These are phyloP conservation scores for Toxotes jaculatrix DNA, from an alignment of 2,113 vertebrate genomes.

Conservation along the genomic window DNA sequence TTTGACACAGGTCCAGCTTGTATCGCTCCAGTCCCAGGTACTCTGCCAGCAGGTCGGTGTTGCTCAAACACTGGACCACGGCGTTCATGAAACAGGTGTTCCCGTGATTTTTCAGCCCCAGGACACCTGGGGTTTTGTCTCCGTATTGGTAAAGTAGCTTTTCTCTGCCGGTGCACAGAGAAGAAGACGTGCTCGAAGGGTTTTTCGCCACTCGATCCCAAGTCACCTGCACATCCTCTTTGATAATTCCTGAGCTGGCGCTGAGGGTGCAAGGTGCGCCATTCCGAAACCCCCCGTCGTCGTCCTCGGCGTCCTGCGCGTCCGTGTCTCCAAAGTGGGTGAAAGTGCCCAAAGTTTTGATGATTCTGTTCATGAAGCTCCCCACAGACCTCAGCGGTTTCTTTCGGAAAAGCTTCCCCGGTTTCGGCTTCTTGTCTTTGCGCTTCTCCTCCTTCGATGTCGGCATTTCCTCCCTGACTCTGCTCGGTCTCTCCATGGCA, in stretches of 20 bases:
- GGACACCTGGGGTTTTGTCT: conserved; percentile 86
- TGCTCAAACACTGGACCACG: conserved; percentile 94
- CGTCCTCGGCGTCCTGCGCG: conserved; percentile 81
- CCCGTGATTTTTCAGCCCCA: conserved; percentile 94
- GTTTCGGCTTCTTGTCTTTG: conserved; percentile 78
- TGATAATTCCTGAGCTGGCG: conserved; percentile 68
- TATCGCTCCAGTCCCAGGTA: conserved; percentile 90
- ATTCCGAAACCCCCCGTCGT: conserved; percentile 82
- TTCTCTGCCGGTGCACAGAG: conserved; percentile 75
- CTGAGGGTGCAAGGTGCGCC: conserved; percentile 79
- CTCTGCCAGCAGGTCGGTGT: conserved; percentile 94
- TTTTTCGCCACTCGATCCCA: conserved; percentile 65
- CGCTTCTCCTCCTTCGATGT: conserved; percentile 71
- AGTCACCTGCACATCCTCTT: conserved; percentile 58
- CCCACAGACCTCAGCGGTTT: conserved; percentile 87
- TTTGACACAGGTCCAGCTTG: conserved; percentile 78
- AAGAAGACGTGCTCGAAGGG: conserved; percentile 59
- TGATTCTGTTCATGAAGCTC: conserved; percentile 85
- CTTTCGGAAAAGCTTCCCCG: conserved; percentile 81
- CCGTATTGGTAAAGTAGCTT: conserved; percentile 78
- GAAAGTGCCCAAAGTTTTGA: conserved; percentile 87
- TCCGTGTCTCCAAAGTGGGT: conserved; percentile 81
- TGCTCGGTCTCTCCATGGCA: conserved; percentile 68
- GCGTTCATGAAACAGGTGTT: conserved; percentile 98
- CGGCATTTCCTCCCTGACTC: conserved; percentile 53